A percentile compares a stretch with the other conserved stretches of the same genome.
phyloP scores from a whole-genome alignment of 2,797 vertebrate species.

The Leptoclinus maculatus region DNA sequence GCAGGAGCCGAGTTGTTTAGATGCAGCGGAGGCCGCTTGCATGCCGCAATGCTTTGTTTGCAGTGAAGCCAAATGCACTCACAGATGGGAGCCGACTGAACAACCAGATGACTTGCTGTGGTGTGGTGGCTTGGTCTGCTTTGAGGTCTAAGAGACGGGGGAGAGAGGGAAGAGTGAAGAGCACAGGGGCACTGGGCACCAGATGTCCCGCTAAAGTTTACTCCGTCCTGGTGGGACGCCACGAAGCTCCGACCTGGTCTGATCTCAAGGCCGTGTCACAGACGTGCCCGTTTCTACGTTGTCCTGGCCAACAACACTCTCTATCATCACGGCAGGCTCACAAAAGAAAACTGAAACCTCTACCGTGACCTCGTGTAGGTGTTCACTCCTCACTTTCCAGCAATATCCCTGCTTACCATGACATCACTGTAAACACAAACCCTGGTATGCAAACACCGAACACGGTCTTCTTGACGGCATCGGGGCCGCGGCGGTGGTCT shows the following conservation, averaged over 20 bases:
- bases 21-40: constrained; percentile 44
- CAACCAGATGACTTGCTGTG: constrained; percentile 74
- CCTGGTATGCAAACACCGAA: constrained; percentile 54
- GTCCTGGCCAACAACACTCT: constrained; percentile 31
- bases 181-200: constrained; percentile 55
- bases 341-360: constrained; percentile 46
- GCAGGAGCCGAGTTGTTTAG: constrained; percentile 49
- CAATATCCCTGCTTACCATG: constrained; percentile 34
- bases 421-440: constrained; percentile 51
- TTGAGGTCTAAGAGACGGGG: constrained; percentile 42
- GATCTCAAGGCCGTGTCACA: constrained; percentile 28
- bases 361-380: constrained; percentile 53
- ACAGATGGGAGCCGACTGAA: constrained; percentile 71
- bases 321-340: constrained; percentile 29
- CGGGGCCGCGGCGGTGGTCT: constrained; percentile 50
- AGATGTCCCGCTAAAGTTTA: constrained; percentile 66
- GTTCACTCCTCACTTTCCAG: constrained; percentile 38
- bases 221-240: constrained; percentile 43
- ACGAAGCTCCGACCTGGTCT: constrained; percentile 18
- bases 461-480: constrained; percentile 32
- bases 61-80: constrained; percentile 62
- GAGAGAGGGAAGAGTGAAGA: constrained; percentile 24
- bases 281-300: constrained; percentile 25
- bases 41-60: constrained; percentile 69
- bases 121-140: constrained; percentile 58